phyloP scores from a whole-genome alignment of 2,113 vertebrate genomes.

The Ornithorhynchus anatinus region DNA sequence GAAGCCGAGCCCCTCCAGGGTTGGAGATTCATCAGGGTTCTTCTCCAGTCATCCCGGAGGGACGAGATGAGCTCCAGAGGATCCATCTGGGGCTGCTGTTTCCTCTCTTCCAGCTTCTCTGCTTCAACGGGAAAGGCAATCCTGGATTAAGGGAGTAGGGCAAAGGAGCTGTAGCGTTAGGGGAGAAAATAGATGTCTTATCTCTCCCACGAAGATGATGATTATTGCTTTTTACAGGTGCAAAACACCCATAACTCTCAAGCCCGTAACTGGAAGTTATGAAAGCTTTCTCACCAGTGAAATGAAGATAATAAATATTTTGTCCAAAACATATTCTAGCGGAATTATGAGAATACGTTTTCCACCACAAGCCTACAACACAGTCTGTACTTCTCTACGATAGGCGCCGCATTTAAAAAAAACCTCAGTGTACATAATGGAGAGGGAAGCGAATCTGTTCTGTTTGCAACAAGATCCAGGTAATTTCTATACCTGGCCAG shows the following conservation, averaged over 20 bases:
- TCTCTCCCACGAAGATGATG: not conserved
- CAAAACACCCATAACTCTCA: not conserved
- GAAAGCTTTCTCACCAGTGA: slow-evolving; percentile 19
- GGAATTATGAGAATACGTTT: not conserved
- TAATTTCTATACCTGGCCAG: no score
- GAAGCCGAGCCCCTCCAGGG: not conserved
- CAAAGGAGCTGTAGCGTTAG: not conserved
- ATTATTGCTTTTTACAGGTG: not conserved
- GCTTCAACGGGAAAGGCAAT: not conserved
- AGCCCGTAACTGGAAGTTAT: not conserved
- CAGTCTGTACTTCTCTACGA: no score
- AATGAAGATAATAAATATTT: slow-evolving; percentile 8
- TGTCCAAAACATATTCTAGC: slow-evolving; percentile 3
- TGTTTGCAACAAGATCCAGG: no score
- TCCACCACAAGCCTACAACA: no score
- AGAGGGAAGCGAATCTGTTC: no score
- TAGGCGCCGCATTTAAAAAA: no score
- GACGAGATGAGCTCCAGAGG: not conserved
- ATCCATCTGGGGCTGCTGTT: not conserved
- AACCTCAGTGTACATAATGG: no score
- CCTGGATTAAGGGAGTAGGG: not conserved
- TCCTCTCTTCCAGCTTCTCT: not conserved
- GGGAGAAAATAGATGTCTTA: not conserved
- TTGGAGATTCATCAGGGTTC: not conserved
- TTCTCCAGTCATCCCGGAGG: not conserved